phyloP scores from a whole-genome alignment of 2,888 invertebrate genomes.

The Tenthredo scrophulariae region DNA sequence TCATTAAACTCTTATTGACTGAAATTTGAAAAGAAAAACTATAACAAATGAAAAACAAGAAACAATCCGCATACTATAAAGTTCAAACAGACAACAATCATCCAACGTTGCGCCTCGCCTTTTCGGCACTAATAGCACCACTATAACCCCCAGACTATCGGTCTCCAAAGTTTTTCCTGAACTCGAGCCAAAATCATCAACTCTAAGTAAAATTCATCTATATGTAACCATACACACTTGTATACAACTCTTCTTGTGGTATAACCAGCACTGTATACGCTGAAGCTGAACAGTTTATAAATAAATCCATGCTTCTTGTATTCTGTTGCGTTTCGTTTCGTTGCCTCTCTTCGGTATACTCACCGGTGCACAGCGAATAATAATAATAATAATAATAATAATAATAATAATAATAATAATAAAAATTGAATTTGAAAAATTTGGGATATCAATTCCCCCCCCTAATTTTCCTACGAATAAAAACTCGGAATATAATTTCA shows the following conservation, averaged over 20 bases:
- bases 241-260: background rate
- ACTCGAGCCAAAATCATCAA: background rate
- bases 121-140: background rate
- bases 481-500: background rate
- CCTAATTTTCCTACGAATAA: too few species aligned
- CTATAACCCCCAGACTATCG: conserved; percentile 6
- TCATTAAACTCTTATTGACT: background rate
- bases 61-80: background rate
- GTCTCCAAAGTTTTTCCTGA: conserved; percentile 18
- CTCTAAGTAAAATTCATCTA: background rate
- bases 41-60: background rate
- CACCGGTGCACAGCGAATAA: background rate
- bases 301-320: conserved; percentile 10
- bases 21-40: background rate
- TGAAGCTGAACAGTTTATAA: background rate
- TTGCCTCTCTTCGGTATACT: background rate
- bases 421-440: background rate
- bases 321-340: background rate
- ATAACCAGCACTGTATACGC: background rate
- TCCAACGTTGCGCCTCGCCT: background rate
- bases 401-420: background rate
- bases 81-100: background rate
- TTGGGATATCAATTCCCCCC: too few species aligned
- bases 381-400: background rate
- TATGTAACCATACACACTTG: background rate